Percentiles rank a stretch among this genome's conserved stretches.
phyloP scores from a whole-genome alignment of 2,797 vertebrate genomes.

The Sebastiscus albofasciatus region DNA sequence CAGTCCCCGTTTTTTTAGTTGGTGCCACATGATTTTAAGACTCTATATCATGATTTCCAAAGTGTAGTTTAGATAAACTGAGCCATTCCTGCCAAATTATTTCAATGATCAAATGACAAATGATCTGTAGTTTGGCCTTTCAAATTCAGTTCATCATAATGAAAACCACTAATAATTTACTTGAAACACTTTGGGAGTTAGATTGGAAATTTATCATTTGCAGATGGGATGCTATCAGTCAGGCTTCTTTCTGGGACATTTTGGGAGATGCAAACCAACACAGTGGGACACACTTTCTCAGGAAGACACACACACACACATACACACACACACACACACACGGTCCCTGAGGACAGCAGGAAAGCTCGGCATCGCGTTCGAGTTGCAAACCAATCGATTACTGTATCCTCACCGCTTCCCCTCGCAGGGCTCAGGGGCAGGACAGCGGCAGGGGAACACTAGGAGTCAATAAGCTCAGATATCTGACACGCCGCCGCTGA shows the following conservation, averaged over 20 bases:
- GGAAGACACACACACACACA: neutral
- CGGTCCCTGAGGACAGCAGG: neutral
- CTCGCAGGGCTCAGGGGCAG: neutral
- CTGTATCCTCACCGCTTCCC: conserved; percentile 24
- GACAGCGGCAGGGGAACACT: conserved; percentile 4
- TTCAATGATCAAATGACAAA: neutral
- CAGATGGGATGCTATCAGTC: neutral
- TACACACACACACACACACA: no score
- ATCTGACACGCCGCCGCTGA: conserved; percentile 32
- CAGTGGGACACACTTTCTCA: neutral
- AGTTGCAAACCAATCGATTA: conserved; percentile 39
- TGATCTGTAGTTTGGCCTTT: neutral
- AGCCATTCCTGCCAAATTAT: neutral
- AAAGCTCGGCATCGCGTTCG: conserved; percentile 1
- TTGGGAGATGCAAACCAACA: conserved; percentile 3
- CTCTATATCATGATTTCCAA: neutral
- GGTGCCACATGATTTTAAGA: neutral
- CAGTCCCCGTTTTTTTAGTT: neutral
- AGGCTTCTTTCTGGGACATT: neutral
- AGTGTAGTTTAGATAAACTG: neutral
- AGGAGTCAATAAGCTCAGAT: conserved; percentile 32
- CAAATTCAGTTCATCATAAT: neutral
- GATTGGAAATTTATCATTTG: neutral
- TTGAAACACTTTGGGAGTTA: neutral
- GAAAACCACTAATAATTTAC: neutral